Base-by-base conservation (phyloP, 2,797 vertebrate genomes). In the Gymnothorax javanicus region DNA sequence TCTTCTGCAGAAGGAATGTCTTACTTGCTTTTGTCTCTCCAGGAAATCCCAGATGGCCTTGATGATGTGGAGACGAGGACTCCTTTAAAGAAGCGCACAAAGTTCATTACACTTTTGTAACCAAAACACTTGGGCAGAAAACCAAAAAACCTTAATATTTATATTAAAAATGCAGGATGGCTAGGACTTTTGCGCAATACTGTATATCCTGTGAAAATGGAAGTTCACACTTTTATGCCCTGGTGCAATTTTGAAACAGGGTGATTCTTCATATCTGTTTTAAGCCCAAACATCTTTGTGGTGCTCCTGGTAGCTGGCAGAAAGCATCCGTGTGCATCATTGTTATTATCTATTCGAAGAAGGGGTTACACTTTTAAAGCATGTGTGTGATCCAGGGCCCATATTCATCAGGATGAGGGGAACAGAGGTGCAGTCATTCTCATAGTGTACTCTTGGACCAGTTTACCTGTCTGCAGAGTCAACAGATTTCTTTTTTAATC, bases 401-500 rank as follows among this genome's bases (percentile, higher is more conserved):
- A 52, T 54, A 8, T n/a, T 7, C 17, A 23, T 54, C 75, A 23
- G 50, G 75, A 20, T n/a, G 1, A 6, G 20, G n/a, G 75, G 54
- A 43, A 11, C 4, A 20, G 50, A 79, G 50, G 50, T n/a, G 7
- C 17, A 88, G 84, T 59, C 86, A 64, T 7, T 27, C 57, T 86
- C 73, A 82, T 27, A 56, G 7, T 52, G 85, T 79, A 87, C 54
- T 50, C 83, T 56, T 81, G 64, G 83, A 85, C 88, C 79, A 86
- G 62, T 81, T 90, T 83, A 81, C 87, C 86, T 59, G 84, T 84
- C 85, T 59, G 58, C 90, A 82, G 82, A 83, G 23, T 57, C 54
- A 6, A 5, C 73, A 3, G 27, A 83, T 86, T 87, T 91, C 52
- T 86, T 89, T 75, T 86, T 89, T 83, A 86, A 86, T 89, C 84